Base-by-base conservation (phyloP, 2,113 vertebrate genomes). In the Phalacrocorax aristotelis region DNA sequence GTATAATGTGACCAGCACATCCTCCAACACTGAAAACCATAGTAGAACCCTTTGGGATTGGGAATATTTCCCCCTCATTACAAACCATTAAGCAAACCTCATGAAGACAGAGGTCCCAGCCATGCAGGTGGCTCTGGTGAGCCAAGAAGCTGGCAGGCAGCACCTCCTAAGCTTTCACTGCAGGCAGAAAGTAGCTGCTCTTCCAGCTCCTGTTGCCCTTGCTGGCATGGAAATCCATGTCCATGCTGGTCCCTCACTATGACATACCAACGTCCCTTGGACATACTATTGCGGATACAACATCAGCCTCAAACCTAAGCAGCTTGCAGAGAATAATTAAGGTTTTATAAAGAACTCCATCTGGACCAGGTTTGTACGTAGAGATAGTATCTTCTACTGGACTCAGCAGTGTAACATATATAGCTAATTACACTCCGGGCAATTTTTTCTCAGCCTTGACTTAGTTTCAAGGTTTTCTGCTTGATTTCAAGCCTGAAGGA, bases 231-330 rank as follows among this genome's bases (percentile, higher is more conserved):
- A 49, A 40, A 38, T 8, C 9, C 1, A 4, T 8, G 15, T 38
- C 71, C 34, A 11, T 20, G 34, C 29, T 18, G 15, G 26, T 26
- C n/a, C 48, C 58, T 49, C 72, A 17, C n/a, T 34, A 9, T 1
- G 3, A n/a, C 57, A 51, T 12, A 9, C 29, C 46, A 46, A 11
- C 3, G 1, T 7, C n/a, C 36, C 40, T 4, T 19, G 17, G 70
- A 54, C 38, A 42, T 15, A 8, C 8, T 26, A 2, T 0, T 42
- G 15, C 2, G 2, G 42, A 20, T 42, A 30, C 0, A 0, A 14
- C 0, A 1, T 17, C 68, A 75, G 75, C 30, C 48, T 69, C 54
- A 93, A 22, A 75, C 15, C 25, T 51, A 60, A 55, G 49, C 68
- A 65, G 27, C 40, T 26, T 29, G 58, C 25, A 69, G 54, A 55